These are phyloP conservation scores for Deilephila elpenor DNA, from an alignment of 2,888 invertebrate species.

Conservation along the genomic window DNA sequence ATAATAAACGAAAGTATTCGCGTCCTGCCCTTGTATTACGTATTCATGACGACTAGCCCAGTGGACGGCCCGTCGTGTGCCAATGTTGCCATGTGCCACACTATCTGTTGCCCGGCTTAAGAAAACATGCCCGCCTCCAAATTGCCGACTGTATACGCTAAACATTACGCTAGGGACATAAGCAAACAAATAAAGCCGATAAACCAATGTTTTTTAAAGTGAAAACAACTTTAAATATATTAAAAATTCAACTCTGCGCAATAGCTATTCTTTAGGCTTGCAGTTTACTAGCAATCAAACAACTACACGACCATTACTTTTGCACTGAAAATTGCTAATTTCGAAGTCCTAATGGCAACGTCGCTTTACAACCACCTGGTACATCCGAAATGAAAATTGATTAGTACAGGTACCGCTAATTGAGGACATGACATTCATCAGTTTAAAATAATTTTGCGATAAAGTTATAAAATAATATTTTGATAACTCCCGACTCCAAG, in stretches of 20 bases:
- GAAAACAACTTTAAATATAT: neutral
- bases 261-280: neutral
- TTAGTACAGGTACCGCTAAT: too few relatives aligned
- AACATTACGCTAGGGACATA: neutral
- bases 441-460: too few relatives aligned
- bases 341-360: conserved; percentile 29
- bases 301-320: conserved; percentile 34
- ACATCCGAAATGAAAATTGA: too few relatives aligned
- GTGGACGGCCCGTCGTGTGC: conserved; percentile 53
- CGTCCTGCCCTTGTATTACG: conserved; percentile 83
- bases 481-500: neutral
- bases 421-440: too few relatives aligned
- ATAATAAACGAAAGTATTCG: conserved; percentile 85
- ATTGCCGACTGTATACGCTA: neutral
- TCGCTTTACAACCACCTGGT: conserved; percentile 26
- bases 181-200: neutral
- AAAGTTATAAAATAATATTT: too few relatives aligned
- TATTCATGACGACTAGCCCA: conserved; percentile 81
- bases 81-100: conserved; percentile 43
- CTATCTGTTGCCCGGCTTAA: neutral
- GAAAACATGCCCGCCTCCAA: neutral
- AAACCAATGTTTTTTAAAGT: too few relatives aligned
- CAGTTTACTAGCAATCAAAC: conserved; percentile 41
- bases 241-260: too few relatives aligned
- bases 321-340: too few relatives aligned